Percentiles rank a stretch among this genome's conserved stretches.
These are phyloP conservation scores for Sander vitreus DNA, from an alignment of 2,113 vertebrate species.

Conservation along the genomic window DNA sequence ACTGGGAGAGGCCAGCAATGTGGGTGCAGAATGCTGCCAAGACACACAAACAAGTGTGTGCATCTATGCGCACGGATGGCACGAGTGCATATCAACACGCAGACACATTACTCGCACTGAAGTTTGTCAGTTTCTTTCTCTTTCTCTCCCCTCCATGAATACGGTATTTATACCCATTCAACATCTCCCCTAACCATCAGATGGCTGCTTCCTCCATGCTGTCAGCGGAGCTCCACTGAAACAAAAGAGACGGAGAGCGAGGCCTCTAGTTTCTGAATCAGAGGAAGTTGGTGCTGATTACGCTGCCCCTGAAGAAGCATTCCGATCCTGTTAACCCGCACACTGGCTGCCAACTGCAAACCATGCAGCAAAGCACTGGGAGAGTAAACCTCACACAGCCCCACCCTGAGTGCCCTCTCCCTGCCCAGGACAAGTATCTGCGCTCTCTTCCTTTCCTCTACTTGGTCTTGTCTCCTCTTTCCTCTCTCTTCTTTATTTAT, in stretches of 20 bases:
- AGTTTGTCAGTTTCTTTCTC: constrained; percentile 51
- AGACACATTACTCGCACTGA: constrained; percentile 44
- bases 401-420: constrained; percentile 56
- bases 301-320: constrained; percentile 78
- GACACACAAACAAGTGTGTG: constrained; percentile 55
- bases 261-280: constrained; percentile 73
- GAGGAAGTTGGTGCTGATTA: constrained; percentile 85
- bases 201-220: constrained; percentile 78
- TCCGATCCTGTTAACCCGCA: constrained; percentile 74
- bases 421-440: constrained; percentile 27
- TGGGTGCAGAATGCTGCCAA: constrained; percentile 40
- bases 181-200: constrained; percentile 69
- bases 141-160: constrained; percentile 38
- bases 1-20: constrained; percentile 52
- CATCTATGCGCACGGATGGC: constrained; percentile 57
- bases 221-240: constrained; percentile 73
- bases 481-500: background rate
- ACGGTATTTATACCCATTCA: constrained; percentile 70
- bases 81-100: constrained; percentile 45
- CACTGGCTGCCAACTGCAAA: constrained; percentile 61
- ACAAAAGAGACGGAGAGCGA: constrained; percentile 78
- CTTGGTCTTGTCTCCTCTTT: constrained; percentile 10
- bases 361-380: constrained; percentile 26
- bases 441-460: constrained; percentile 14
- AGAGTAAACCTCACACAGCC: constrained; percentile 49